Evolutionary conservation across 2,113 vertebrate genomes (phyloP).

Genomic region (Helogale parvula): DNA sequence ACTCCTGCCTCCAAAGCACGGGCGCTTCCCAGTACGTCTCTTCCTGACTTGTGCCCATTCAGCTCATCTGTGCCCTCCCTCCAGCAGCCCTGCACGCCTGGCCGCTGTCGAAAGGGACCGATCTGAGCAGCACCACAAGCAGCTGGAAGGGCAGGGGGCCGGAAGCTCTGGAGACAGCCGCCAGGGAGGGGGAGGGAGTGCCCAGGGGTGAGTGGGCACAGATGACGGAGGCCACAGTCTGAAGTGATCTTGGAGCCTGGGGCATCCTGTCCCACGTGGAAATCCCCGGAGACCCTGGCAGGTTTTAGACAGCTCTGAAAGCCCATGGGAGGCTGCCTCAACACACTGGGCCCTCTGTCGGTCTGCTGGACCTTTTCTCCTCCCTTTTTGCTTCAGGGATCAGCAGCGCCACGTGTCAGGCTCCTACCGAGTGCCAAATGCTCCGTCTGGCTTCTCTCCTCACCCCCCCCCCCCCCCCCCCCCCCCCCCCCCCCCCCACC

Average conservation of each 20-base stretch:
- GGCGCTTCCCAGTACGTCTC: neutral
- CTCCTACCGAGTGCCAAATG: neutral
- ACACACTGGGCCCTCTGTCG: neutral
- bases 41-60: neutral
- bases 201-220: neutral
- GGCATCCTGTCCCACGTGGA: neutral
- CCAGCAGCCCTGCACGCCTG: neutral
- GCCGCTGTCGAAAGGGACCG: neutral
- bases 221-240: neutral
- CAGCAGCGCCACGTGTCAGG: neutral
- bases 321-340: neutral
- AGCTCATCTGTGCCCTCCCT: neutral
- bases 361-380: neutral
- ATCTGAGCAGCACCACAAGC: neutral
- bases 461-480: neutral
- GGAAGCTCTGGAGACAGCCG: neutral
- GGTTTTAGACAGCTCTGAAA: neutral
- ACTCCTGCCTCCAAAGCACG: neutral
- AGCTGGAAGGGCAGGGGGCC: neutral
- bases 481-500: neutral
- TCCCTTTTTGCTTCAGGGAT: neutral
- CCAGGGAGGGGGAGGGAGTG: neutral
- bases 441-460: neutral
- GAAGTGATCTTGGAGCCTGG: neutral
- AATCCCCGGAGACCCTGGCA: neutral